Conservation (phyloP, 2,888 invertebrate genomes). For the Hypolimnas misippus region DNA sequence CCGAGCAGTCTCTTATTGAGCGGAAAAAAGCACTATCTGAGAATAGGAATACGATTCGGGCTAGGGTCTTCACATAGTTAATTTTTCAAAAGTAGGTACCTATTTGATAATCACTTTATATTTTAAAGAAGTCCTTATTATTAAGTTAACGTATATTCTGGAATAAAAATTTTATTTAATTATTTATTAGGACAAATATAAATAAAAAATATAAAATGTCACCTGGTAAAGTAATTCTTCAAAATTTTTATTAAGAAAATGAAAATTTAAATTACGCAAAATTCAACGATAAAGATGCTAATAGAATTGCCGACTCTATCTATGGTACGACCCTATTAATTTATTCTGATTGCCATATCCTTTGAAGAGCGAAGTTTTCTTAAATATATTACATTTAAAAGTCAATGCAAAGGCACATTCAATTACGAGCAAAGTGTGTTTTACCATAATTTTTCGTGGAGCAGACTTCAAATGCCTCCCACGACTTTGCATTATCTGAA, state of each 20-base stretch:
- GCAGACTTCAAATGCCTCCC: constrained; percentile 56
- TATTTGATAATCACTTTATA: background rate
- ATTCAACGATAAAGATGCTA: constrained; percentile 31
- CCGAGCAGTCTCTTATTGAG: constrained; percentile 40
- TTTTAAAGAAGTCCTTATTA: background rate
- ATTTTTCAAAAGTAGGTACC: background rate
- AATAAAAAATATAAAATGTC: background rate
- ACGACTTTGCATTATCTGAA: constrained; percentile 49
- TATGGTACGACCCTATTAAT: constrained; percentile 36
- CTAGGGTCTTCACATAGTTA: constrained; percentile 17
- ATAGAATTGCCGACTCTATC: constrained; percentile 31
- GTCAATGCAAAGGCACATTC: constrained; percentile 67
- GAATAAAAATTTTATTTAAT: background rate
- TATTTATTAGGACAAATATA: background rate
- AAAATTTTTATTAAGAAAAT: constrained; percentile 19
- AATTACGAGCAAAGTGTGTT: constrained; percentile 63
- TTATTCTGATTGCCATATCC: constrained; percentile 42
- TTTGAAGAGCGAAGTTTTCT: constrained; percentile 42
- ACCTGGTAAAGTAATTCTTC: background rate
- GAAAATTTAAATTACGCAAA: constrained; percentile 27
- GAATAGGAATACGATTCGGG: constrained; percentile 33
- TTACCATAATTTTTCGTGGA: constrained; percentile 63
- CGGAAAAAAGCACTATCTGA: constrained; percentile 38
- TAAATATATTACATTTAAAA: constrained; percentile 63
- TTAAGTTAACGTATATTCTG: background rate